These are phyloP conservation scores for Polypedilum vanderplanki DNA, from an alignment of 1,140 invertebrate genomes.

Conservation along the genomic window DNA sequence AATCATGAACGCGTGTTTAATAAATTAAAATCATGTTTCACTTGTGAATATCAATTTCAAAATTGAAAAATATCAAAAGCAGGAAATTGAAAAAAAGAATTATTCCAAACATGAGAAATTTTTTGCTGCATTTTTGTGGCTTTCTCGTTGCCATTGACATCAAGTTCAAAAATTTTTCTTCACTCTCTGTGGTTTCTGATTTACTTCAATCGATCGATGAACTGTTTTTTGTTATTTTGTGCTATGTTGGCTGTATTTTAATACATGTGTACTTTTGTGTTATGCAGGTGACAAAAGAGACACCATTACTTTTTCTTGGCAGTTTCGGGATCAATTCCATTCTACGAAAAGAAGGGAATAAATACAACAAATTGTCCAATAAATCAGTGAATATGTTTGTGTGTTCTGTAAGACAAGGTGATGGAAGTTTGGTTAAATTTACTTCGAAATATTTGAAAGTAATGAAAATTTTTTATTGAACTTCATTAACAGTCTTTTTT, in stretches of 20 bases:
- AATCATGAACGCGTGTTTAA: constrained; percentile 21
- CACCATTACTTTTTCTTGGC: neutral
- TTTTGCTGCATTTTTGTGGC: constrained; percentile 22
- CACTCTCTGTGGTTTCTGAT: neutral
- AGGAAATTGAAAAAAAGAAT: constrained; percentile 26
- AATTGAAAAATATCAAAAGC: constrained; percentile 16
- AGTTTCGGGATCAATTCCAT: neutral
- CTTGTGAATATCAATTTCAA: constrained; percentile 15
- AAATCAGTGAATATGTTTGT: neutral
- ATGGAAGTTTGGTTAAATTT: no score
- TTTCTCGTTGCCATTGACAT: constrained; percentile 3
- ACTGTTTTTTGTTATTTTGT: neutral
- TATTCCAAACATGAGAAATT: constrained; percentile 1
- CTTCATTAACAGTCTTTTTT: no score
- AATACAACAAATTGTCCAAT: neutral
- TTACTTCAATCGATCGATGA: constrained; percentile 1
- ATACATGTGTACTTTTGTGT: neutral
- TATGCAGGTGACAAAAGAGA: constrained; percentile 16
- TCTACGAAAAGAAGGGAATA: neutral
- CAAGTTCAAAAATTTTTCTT: neutral
- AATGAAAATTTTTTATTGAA: no score
- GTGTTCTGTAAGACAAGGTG: no score
- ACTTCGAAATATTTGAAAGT: no score
- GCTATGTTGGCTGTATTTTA: neutral
- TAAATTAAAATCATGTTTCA: constrained; percentile 23